A percentile compares a stretch with the other conserved stretches of the same genome.
These are phyloP conservation scores for Haemorhous mexicanus DNA, from an alignment of 2,113 vertebrate genomes.

Conservation along the genomic window DNA sequence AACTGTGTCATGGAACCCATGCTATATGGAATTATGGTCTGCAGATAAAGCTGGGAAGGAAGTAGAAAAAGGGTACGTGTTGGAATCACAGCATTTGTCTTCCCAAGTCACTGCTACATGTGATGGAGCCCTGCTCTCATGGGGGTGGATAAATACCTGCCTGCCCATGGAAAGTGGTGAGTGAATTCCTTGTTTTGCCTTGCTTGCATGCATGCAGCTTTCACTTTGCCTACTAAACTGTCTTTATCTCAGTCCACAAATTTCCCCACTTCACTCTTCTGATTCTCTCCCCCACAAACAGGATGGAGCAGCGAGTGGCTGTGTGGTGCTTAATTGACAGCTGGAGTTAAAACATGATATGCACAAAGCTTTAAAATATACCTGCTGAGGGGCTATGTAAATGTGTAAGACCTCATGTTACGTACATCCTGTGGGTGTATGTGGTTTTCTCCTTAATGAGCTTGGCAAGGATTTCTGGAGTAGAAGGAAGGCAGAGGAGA, in stretches of 20 bases:
- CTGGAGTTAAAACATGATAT: not conserved
- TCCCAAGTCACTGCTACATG: not conserved
- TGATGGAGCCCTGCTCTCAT: not conserved
- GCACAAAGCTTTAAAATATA: not conserved
- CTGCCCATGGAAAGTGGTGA: not conserved
- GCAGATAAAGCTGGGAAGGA: not conserved
- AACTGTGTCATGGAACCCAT: not conserved
- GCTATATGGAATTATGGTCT: not conserved
- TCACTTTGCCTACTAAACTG: not conserved
- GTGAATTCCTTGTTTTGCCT: not conserved
- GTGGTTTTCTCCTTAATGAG: not conserved
- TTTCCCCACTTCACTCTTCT: not conserved
- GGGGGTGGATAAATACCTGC: not conserved
- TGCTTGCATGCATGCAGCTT: not conserved
- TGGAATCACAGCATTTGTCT: not conserved
- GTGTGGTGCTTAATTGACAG: not conserved
- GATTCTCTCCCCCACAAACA: not conserved
- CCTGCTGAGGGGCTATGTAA: not conserved
- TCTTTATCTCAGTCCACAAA: not conserved
- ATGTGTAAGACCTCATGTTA: not conserved
- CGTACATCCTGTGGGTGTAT: accelerated
- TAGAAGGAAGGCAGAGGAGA: not conserved
- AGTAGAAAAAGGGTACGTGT: not conserved
- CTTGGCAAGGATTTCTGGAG: not conserved
- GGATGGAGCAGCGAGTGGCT: not conserved